Base-by-base conservation (phyloP, 2,797 vertebrate species). In the Sebastes itinus region DNA sequence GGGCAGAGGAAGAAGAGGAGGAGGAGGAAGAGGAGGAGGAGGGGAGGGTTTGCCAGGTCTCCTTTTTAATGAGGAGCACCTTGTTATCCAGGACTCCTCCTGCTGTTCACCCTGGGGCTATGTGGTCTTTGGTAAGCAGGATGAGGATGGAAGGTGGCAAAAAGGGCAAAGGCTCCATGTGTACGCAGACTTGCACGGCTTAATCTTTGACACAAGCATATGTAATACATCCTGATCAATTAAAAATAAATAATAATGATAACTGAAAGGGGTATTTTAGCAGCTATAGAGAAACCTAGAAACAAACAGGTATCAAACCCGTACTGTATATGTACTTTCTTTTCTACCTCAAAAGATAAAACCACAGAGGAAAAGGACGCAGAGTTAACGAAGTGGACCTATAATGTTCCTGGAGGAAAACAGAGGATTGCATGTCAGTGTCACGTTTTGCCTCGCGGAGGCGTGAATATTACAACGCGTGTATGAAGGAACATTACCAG, bases 61-160 rank as follows among this genome's bases (percentile, higher is more conserved):
- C 33, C 22, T 72, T 63, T 80, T 82, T 86, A 85, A 90, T 87
- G 82, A 92, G 68, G 62, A 81, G 67, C 62, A 72, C 77, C 81
- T 90, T 87, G 81, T 87, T 90, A 87, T 85, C 82, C 67, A 13
- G 67, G 80, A 72, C 71, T 73, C 84, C 78, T 85, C 87, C 78
- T 83, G 88, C 79, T 87, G 68, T 83, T 70, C 69, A 84, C 55
- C 77, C 69, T 1, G 42, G 55, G 64, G 83, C 63, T 66, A 18
- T 46, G 55, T 56, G 79, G 65, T 80, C 61, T 68, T 64, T 69
- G 46, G 77, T 87, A 81, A 85, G 76, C 46, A 52, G 72, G 72
- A 54, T 65, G 65, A 56, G 49, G 61, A 72, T 52, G 69, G 58
- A 6, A 62, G 33, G 69, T 10, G 13, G 63, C 10, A 65, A 70